phyloP scores from a whole-genome alignment of 1,140 invertebrate genomes.

The Berghia stephanieae region DNA sequence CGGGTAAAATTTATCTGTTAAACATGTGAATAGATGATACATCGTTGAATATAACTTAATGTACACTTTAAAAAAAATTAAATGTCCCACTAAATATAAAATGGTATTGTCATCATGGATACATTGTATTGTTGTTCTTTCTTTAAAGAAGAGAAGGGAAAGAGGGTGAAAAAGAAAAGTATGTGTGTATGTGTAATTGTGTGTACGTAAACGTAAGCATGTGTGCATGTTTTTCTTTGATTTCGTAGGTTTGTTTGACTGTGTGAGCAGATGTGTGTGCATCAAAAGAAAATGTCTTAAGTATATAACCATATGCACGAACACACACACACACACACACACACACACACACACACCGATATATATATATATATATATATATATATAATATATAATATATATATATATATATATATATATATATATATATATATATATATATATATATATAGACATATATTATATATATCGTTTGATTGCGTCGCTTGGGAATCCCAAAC shows the following conservation, averaged over 20 bases:
- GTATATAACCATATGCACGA: too few relatives aligned
- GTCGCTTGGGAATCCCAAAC: too few relatives aligned
- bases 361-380: too few relatives aligned
- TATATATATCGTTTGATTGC: too few relatives aligned
- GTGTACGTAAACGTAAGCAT: neutral
- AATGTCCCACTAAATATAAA: too few relatives aligned
- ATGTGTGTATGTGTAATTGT: conserved; percentile 9
- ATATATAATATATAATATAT: neutral
- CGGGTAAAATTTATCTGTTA: too few relatives aligned
- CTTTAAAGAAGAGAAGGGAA: neutral
- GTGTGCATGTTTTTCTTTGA: neutral
- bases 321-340: neutral
- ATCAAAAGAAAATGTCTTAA: neutral
- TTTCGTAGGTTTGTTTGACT: too few relatives aligned
- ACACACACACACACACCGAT: neutral
- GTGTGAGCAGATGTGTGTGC: neutral
- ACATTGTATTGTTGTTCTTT: too few relatives aligned
- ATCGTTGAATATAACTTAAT: too few relatives aligned
- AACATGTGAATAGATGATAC: too few relatives aligned
- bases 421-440: neutral
- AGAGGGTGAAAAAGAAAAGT: neutral
- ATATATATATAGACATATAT: too few relatives aligned
- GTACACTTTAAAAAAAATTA: too few relatives aligned
- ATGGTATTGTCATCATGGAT: neutral
- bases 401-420: neutral